phyloP scores from a whole-genome alignment of 2,113 vertebrate genomes.

The Myrmecobius fasciatus region DNA sequence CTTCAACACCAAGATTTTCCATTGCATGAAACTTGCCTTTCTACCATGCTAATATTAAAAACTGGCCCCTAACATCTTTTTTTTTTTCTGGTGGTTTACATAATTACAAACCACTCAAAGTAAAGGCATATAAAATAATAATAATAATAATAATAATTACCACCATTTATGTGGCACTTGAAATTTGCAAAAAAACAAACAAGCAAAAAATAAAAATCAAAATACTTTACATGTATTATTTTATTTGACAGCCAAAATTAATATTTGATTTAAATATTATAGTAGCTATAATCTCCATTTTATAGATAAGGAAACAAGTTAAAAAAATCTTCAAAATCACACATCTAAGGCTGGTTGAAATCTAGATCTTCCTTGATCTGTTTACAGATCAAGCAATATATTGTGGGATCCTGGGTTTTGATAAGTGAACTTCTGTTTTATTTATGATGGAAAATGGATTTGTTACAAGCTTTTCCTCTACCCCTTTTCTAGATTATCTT shows the following conservation, averaged over 20 bases:
- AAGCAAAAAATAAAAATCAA: no score
- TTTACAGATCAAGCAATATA: background rate
- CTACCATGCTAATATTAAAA: background rate
- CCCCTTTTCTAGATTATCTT: background rate
- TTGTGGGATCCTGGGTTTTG: background rate
- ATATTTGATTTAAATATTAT: background rate
- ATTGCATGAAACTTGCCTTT: background rate
- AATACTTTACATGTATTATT: background rate
- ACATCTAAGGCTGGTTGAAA: background rate
- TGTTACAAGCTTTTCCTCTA: background rate
- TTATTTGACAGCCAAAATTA: background rate
- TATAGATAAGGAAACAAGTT: background rate
- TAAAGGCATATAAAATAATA: background rate
- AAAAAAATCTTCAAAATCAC: background rate
- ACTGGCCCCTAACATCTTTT: background rate
- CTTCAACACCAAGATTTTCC: background rate
- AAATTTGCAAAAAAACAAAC: background rate
- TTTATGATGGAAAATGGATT: background rate
- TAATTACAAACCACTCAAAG: background rate
- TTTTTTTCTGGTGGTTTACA: background rate
- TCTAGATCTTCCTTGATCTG: background rate
- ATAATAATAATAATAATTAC: background rate
- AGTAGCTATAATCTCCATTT: background rate
- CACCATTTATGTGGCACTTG: background rate
- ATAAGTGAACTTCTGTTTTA: background rate